Evolutionary conservation across 1,140 invertebrate genomes (phyloP).

Genomic region (Tachypleus tridentatus): DNA sequence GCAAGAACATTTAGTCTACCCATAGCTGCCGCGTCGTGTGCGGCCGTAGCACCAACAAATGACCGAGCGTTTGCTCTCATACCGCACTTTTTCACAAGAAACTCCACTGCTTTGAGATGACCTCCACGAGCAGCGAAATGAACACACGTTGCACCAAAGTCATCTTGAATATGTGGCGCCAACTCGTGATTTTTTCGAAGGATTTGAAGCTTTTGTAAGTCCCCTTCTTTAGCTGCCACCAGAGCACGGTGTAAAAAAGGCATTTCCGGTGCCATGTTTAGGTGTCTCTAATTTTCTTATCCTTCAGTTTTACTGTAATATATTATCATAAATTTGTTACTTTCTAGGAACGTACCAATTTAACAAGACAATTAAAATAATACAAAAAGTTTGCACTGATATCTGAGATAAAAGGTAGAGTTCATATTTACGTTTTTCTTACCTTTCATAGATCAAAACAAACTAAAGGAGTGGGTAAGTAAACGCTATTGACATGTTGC

Average conservation of each 20-base stretch:
- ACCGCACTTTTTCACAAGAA: slow-evolving; percentile 26
- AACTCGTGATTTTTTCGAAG: slow-evolving; percentile 22
- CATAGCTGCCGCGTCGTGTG: slow-evolving; percentile 37
- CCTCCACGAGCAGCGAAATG: slow-evolving; percentile 37
- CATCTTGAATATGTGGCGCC: slow-evolving; percentile 25
- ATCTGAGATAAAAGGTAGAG: no score
- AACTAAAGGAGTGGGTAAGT: no score
- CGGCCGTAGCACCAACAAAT: slow-evolving; percentile 33
- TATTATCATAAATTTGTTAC: no score
- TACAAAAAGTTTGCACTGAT: no score
- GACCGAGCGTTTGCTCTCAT: slow-evolving; percentile 28
- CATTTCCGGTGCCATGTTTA: slow-evolving; percentile 13
- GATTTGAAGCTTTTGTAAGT: slow-evolving; percentile 24
- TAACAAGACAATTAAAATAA: no score
- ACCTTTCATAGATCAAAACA: no score
- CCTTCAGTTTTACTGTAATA: no score
- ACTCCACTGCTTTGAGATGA: slow-evolving; percentile 29
- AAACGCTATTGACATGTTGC: no score
- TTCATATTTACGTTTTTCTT: no score
- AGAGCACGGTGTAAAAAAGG: slow-evolving; percentile 22
- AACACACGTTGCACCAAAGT: slow-evolving; percentile 32
- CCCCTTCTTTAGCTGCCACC: slow-evolving; percentile 24
- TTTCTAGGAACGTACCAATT: no score
- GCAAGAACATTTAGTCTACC: slow-evolving; percentile 33
- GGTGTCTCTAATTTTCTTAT: no score